Conservation (phyloP, 2,113 vertebrate species). For the Macrotus californicus region DNA sequence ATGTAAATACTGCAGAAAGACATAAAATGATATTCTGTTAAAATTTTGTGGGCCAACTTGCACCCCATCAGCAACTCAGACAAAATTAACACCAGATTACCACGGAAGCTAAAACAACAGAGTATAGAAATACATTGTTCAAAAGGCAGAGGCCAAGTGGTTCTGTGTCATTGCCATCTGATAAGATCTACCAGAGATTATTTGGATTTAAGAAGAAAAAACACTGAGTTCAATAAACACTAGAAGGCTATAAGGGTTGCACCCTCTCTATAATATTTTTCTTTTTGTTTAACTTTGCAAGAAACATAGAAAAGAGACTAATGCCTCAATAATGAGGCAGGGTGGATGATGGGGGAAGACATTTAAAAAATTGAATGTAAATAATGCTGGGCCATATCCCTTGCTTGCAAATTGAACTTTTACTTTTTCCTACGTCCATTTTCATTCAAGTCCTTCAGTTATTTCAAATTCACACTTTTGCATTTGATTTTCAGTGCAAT, state of each 20-base stretch:
- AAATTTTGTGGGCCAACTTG: background rate
- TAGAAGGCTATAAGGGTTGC: background rate
- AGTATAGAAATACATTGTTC: background rate
- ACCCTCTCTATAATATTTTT: background rate
- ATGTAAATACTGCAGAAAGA: background rate
- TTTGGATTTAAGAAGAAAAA: background rate
- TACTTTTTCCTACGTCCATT: conserved; percentile 3
- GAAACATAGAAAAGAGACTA: background rate
- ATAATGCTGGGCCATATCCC: background rate
- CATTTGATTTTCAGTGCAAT: conserved; percentile 10
- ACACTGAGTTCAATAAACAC: background rate
- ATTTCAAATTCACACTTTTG: background rate
- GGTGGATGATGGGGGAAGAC: background rate
- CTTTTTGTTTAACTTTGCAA: background rate
- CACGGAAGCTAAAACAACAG: background rate
- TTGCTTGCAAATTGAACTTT: background rate
- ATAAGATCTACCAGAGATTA: background rate
- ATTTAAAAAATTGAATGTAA: background rate
- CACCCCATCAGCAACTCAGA: background rate
- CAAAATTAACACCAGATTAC: background rate
- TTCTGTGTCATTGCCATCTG: background rate
- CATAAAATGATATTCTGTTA: background rate
- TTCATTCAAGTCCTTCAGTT: background rate
- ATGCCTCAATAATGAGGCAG: background rate
- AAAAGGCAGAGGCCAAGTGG: background rate